Evolutionary conservation across 2,113 vertebrate species (phyloP), one percentile per base, ranked within the genome.

Genomic region (Pangasianodon gigas): DNA sequence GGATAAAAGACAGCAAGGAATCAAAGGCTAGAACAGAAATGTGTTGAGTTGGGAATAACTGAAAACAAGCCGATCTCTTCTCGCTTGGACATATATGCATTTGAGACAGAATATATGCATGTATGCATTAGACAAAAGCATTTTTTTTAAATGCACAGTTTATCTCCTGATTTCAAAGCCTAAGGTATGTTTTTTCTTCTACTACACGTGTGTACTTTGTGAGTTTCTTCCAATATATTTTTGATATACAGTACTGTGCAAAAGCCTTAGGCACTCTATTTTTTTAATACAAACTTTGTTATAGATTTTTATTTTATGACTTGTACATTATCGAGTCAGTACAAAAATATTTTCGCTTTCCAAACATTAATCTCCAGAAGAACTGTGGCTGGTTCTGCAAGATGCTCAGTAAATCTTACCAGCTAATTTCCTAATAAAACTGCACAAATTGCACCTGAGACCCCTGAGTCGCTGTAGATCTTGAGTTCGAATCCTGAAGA

Each of bases 11-110:
- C 2, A 10, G 58, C 8, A 54, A 81, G 41, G 52, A 81, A 91
- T 81, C 51, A 81, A 88, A 85, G 60, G 77, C 51, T 81, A 46
- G 21, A 85, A 62, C 26, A 90, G 26, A 90, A 81, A 65, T 13
- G 24, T 56, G 4, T 2, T 44, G 9, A 86, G 44, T 54, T 65
- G 24, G 52, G 48, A 88, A 48, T 13, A 37, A 65, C 69, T 67
- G 8, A 54, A 89, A 87, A 89, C 24, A 54, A 81, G 89, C 82
- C 5, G 19, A 79, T 18, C 48, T 52, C 6, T 80, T 51, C 26
- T 79, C 8, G 26, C 26, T 80, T n/a, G 2, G 6, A 80, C 21
- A 13, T 21, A 21, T 19, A 9, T 16, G 21, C 7, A 29, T 26
- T 37, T 37, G 37, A 37, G 1, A 1, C 1, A 37, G 37, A 37